Base-by-base conservation (phyloP, 2,797 vertebrate species). In the Protonibea diacanthus region DNA sequence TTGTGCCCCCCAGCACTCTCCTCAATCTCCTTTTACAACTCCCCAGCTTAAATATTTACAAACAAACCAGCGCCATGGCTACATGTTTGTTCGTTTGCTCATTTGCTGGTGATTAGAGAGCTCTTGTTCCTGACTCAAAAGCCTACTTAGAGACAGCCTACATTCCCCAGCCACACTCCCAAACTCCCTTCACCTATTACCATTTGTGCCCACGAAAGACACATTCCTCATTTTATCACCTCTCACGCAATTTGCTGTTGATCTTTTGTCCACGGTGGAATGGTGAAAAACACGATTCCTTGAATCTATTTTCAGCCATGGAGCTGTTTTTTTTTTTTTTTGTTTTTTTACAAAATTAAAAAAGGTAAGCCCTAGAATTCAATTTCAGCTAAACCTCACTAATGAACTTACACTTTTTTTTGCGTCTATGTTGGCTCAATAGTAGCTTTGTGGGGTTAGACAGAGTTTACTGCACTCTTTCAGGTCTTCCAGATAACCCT, bases 11-110 rank as follows among this genome's bases (percentile, higher is more conserved):
- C 76, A 81, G 84, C 82, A 45, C 55, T 88, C 76, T 74, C 40
- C 51, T 83, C 51, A 69, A 49, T 86, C 74, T 86, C 72, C 66
- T 87, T 92, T 92, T 86, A 86, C 78, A 87, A 61, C 63, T 83
- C 77, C 67, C 64, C n/a, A 74, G 75, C 67, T 90, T 90, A 92
- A 92, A 92, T 90, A 92, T 95, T 95, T 94, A 88, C 92, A 88
- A 89, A 92, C 78, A 90, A 84, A 89, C 86, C 76, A 90, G 69
- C 64, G 42, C 58, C 6, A 15, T 18, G 47, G 58, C 74, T 56
- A 56, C 73, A 56, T 92, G 84, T 93, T 93, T 91, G 88, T 83
- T 83, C 76, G 60, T 89, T 91, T 84, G 75, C 85, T 90, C 83
- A 87, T 88, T 94, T 88, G 70, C 58, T 81, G 58, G 70, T 91